phyloP scores from a whole-genome alignment of 1,140 invertebrate species.

The Dendroctonus valens region DNA sequence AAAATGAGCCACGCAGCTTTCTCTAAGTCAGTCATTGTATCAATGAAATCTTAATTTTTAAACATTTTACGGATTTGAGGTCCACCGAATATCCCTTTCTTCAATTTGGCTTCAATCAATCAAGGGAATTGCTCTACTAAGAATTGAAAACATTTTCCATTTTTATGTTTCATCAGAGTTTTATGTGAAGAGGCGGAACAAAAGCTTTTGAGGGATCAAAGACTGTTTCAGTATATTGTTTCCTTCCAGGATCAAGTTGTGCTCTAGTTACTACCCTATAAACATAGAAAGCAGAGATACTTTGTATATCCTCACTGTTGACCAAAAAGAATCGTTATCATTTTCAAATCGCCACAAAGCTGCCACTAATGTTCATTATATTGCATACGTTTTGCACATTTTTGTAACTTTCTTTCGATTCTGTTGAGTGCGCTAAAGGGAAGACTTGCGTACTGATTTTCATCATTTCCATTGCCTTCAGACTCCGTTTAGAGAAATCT shows the following conservation, averaged over 20 bases:
- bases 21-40: constrained; percentile 9
- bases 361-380: constrained; percentile 29
- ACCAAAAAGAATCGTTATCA: constrained; percentile 15
- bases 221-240: constrained; percentile 5
- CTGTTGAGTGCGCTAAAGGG: constrained; percentile 42
- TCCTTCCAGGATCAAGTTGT: too few species aligned
- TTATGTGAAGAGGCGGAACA: constrained; percentile 48
- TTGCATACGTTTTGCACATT: constrained; percentile 38
- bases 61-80: constrained; percentile 27
- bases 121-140: constrained; percentile 29
- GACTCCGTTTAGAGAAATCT: constrained; percentile 46
- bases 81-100: constrained; percentile 35
- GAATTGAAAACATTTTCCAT: constrained; percentile 19
- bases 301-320: constrained; percentile 22
- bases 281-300: constrained; percentile 34
- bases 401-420: constrained; percentile 45
- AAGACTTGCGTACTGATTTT: constrained; percentile 45
- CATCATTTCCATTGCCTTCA: constrained; percentile 44
- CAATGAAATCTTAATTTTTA: constrained; percentile 11
- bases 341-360: constrained; percentile 26
- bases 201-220: constrained; percentile 36
- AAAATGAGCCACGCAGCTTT: constrained; percentile 23
- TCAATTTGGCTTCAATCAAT: constrained; percentile 26
- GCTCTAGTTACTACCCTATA: constrained; percentile 40
- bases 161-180: constrained; percentile 33